Conservation (phyloP, 2,888 invertebrate species). For the Microctonus brassicae region DNA sequence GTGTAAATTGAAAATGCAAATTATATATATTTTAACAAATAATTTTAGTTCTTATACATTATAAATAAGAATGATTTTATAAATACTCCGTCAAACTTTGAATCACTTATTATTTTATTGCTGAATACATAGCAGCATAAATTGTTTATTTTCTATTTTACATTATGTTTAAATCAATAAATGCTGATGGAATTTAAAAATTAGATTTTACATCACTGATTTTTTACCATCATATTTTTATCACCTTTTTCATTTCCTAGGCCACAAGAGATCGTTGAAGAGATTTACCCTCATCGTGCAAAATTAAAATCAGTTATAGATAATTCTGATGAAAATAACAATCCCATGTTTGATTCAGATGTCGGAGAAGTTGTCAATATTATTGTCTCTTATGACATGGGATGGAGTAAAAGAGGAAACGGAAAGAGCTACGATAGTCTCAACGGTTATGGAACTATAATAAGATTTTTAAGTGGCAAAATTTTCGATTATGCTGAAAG, state of each 20-base stretch:
- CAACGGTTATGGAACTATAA: constrained; percentile 42
- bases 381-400: constrained; percentile 25
- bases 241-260: constrained; percentile 10
- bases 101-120: constrained; percentile 15
- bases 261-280: constrained; percentile 7
- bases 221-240: background rate
- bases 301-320: background rate
- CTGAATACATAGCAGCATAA: background rate
- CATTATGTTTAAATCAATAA: background rate
- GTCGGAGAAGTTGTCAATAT: constrained; percentile 4
- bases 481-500: constrained; percentile 43
- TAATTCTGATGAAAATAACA: constrained; percentile 8
- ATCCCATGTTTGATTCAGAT: background rate
- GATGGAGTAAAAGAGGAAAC: constrained; percentile 12
- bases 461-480: constrained; percentile 43
- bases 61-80: too few relatives aligned
- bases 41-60: too few relatives aligned
- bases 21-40: too few relatives aligned
- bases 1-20: too few relatives aligned
- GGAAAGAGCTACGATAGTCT: constrained; percentile 37
- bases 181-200: background rate
- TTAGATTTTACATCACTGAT: background rate
- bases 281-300: constrained; percentile 14
- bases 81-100: too few relatives aligned
- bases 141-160: too few relatives aligned